Base-by-base conservation (phyloP, 2,888 invertebrate species). In the Linyphia triangularis region DNA sequence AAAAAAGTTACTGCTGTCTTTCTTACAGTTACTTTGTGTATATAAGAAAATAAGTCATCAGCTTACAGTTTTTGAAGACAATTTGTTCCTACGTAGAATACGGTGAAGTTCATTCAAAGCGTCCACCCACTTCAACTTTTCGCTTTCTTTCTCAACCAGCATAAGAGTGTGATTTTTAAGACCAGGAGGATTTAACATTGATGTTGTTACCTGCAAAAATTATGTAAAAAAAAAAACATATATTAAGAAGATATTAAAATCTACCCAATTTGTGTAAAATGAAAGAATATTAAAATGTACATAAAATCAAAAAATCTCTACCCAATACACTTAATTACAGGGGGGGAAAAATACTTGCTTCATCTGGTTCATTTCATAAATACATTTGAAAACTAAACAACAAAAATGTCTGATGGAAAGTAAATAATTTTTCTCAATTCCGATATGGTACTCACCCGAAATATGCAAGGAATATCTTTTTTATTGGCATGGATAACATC, bases 401-500 rank as follows among this genome's bases (percentile, higher is more conserved):
- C n/a, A n/a, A n/a, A n/a, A n/a, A n/a, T n/a, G n/a, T n/a, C n/a
- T n/a, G n/a, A n/a, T n/a, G n/a, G n/a, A n/a, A n/a, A n/a, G n/a
- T n/a, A n/a, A n/a, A n/a, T n/a, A n/a, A n/a, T n/a, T n/a, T n/a
- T n/a, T n/a, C n/a, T n/a, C n/a, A n/a, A n/a, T n/a, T n/a, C n/a
- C n/a, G 33, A 70, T 63, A 59, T 40, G n/a, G 95, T 95, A 89
- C 82, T 72, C 63, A 89, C 89, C 94, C 98, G 96, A 95, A 99
- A 99, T 94, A 99, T 99, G 93, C 98, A 98, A 86, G 98, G 98
- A 93, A 99, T 97, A 94, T 99, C 99, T 92, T 98, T 96, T 92
- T 98, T 98, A 92, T 96, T 97, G 57, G 98, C 98, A 93, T 99
- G 98, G 93, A 99, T 99, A 91, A 99, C 99, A 93, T 99, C 99